Conservation (phyloP, 1,140 invertebrate species). For the Ephestia elutella region DNA sequence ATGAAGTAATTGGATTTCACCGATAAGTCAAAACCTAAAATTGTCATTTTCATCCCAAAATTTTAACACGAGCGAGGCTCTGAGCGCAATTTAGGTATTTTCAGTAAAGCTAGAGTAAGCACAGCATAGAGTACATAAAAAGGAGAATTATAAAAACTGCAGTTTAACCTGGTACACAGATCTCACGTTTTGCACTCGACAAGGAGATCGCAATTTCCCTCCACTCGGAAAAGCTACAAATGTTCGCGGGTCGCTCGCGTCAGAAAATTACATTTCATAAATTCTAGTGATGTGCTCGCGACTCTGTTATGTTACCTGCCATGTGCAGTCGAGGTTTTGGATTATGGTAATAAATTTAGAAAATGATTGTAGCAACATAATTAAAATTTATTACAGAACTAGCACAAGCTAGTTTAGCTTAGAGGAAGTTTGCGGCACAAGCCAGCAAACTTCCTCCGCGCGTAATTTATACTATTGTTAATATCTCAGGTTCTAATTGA, state of each 20-base stretch:
- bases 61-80: too few species aligned
- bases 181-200: constrained; percentile 56
- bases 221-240: constrained; percentile 72
- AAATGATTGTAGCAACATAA: constrained; percentile 4
- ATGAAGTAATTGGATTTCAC: too few species aligned
- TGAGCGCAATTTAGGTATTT: too few species aligned
- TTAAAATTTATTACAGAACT: too few species aligned
- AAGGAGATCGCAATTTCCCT: constrained; percentile 68
- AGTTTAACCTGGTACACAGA: constrained; percentile 62
- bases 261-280: constrained; percentile 73
- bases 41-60: too few species aligned
- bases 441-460: too few species aligned
- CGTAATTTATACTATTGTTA: too few species aligned
- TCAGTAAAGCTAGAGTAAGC: too few species aligned
- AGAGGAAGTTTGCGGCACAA: background rate
- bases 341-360: background rate
- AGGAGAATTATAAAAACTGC: constrained; percentile 54
- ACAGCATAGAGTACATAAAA: too few species aligned
- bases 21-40: too few species aligned
- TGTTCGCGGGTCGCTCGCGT: constrained; percentile 62
- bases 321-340: constrained; percentile 25
- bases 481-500: too few species aligned
- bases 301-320: constrained; percentile 11
- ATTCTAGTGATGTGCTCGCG: constrained; percentile 52
- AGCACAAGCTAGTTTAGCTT: background rate